Conservation (phyloP, 2,888 invertebrate genomes). For the Perizoma affinitatum region DNA sequence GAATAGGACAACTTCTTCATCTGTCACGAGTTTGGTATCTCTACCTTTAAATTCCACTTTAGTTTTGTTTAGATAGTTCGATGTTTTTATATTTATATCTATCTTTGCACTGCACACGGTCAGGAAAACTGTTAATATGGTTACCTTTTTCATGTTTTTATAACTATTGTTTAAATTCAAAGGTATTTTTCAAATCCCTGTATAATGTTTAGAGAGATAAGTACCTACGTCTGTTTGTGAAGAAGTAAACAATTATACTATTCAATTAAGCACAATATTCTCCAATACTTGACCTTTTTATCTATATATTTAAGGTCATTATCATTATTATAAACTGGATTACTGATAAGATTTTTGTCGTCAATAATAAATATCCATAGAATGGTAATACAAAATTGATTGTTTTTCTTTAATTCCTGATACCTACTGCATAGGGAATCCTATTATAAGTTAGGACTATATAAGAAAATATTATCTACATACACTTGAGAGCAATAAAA, state of each 20-base stretch:
- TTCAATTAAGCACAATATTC: background rate
- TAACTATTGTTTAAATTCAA: background rate
- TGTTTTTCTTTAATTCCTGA: background rate
- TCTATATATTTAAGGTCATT: conserved; percentile 24
- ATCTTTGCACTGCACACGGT: conserved; percentile 47
- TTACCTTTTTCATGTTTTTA: conserved; percentile 18
- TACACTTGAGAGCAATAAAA: too few relatives aligned
- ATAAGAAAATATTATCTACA: too few relatives aligned
- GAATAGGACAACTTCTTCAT: conserved; percentile 56
- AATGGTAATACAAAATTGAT: background rate
- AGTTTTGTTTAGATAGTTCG: conserved; percentile 43
- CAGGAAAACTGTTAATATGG: conserved; percentile 8
- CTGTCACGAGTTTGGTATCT: conserved; percentile 56
- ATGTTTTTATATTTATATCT: conserved; percentile 50
- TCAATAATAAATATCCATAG: background rate
- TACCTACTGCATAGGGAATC: too few relatives aligned
- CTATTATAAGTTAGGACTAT: too few relatives aligned
- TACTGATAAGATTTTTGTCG: background rate
- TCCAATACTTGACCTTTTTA: conserved; percentile 23
- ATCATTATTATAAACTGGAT: conserved; percentile 5
- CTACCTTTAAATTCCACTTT: conserved; percentile 45
- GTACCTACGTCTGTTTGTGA: conserved; percentile 16
- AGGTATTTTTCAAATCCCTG: too few relatives aligned
- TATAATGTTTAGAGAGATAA: too few relatives aligned
- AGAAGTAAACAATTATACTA: conserved; percentile 1